Evolutionary conservation across 2,797 vertebrate genomes (phyloP), one percentile per base, ranked within the genome.

Genomic region (Molossus molossus): DNA sequence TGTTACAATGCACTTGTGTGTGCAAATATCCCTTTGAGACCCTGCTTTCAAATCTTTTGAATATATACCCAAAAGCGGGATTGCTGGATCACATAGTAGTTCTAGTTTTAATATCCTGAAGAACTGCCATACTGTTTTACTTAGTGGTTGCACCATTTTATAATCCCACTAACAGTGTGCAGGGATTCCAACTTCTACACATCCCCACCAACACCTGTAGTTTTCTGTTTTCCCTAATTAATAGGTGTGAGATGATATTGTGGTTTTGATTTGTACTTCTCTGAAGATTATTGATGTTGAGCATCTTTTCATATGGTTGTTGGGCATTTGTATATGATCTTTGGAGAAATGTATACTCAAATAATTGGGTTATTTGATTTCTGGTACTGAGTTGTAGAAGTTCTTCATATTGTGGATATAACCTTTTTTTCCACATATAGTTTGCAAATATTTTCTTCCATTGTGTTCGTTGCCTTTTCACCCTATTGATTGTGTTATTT

Each of bases 281-380:
- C 37, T 85, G 76, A 70, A 40, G 48, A 84, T 29, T 65, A 72
- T 33, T 89, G 53, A 85, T 21, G 14, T n/a, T 40, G 60, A 50
- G 2, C 48, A 60, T 53, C 23, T 67, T 55, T 79, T 90, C 23
- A 79, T 33, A 57, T 33, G 14, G 18, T 64, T 67, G 23, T 60
- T 87, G 60, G 53, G 14, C 9, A 76, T 60, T 27, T 87, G 21
- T 53, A 65, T 33, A 48, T 79, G 23, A 48, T 45, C 62, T 70
- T 72, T 79, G 80, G 55, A 77, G 72, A 89, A 88, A 72, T 65
- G 53, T 73, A 25, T 83, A 45, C 20, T 94, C 25, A 83, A 40
- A 50, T 45, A 45, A 50, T 55, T 37, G 76, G 45, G 40, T 58
- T 67, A 79, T 48, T 87, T 91, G 37, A 70, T 60, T 67, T 91